Base-by-base conservation (phyloP, 2,888 invertebrate genomes). In the Scaeva pyrastri region DNA sequence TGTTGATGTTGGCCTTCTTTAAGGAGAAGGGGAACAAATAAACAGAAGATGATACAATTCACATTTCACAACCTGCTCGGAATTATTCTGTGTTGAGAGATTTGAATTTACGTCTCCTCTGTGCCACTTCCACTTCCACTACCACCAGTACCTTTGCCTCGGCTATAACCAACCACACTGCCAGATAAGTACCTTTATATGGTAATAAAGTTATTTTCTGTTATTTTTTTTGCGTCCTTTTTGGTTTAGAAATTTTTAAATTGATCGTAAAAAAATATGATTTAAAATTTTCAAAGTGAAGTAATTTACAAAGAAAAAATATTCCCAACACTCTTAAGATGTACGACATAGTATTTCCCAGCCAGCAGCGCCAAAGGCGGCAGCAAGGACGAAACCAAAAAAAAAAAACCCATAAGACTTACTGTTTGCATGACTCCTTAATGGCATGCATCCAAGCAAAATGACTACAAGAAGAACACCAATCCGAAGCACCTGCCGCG, bases 361-460 rank as follows among this genome's bases (percentile, higher is more conserved):
- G 14, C 52, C 52, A 52, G 23, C 21, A 1, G 52, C 0, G 12
- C 8, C n/a, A n/a, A n/a, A n/a, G 11, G 10, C 39, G 11, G 2
- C 39, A 39, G 2, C 12, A 31, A 31, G 31, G 31, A 31, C 39
- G 3, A 6, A 4, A 14, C 16, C 16, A 31, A n/a, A 39, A 72
- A 14, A 10, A 43, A 23, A 52, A 48, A 41, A 19, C 73, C 14
- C n/a, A 68, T 48, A 14, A 21, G 74, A 86, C 86, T 86, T 82
- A 86, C 86, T 86, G 86, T 86, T 86, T 39, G 86, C 86, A 71
- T 50, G 58, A 66, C 71, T 82, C 31, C 66, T 66, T 71, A 78
- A 62, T 45, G 86, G 86, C 86, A 82, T 82, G 77, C 68, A 82
- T 26, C 81, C 77, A 39, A 86, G 26, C 19, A 79, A 10, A 11